These are phyloP conservation scores for Salvator merianae DNA, from an alignment of 2,113 vertebrate genomes.

Conservation along the genomic window DNA sequence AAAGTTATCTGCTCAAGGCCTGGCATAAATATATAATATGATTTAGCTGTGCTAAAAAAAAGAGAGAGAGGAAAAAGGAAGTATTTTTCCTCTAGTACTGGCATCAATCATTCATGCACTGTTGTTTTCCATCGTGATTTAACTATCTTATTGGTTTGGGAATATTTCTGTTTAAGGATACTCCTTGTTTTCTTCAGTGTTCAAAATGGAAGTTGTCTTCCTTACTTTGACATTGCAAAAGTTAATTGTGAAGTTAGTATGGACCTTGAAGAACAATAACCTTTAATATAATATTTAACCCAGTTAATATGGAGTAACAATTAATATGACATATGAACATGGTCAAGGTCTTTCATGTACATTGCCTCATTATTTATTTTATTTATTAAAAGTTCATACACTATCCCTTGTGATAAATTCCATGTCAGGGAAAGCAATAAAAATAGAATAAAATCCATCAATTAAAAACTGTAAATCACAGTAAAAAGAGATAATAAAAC, in stretches of 20 bases:
- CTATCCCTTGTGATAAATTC: too few species aligned
- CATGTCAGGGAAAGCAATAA: too few species aligned
- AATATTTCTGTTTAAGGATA: conserved; percentile 43
- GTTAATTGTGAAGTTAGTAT: not conserved
- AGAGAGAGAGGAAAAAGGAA: too few species aligned
- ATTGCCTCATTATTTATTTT: not conserved
- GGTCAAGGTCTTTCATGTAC: not conserved
- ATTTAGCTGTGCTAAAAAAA: conserved; percentile 41
- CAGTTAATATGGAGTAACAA: not conserved
- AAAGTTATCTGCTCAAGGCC: conserved; percentile 54
- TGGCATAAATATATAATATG: conserved; percentile 60
- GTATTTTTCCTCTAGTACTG: conserved; percentile 46
- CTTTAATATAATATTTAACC: not conserved
- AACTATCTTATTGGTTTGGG: conserved; percentile 37
- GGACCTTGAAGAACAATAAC: not conserved
- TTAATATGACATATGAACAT: not conserved
- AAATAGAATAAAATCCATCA: too few species aligned
- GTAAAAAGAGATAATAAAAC: too few species aligned
- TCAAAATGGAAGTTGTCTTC: conserved; percentile 28
- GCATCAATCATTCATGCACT: conserved; percentile 57
- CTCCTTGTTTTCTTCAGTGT: conserved; percentile 34
- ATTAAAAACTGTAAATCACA: too few species aligned
- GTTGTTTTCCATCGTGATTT: conserved; percentile 26
- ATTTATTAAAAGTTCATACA: too few species aligned
- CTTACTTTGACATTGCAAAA: conserved; percentile 30